phyloP scores from a whole-genome alignment of 2,113 vertebrate species.

The Peromyscus leucopus region DNA sequence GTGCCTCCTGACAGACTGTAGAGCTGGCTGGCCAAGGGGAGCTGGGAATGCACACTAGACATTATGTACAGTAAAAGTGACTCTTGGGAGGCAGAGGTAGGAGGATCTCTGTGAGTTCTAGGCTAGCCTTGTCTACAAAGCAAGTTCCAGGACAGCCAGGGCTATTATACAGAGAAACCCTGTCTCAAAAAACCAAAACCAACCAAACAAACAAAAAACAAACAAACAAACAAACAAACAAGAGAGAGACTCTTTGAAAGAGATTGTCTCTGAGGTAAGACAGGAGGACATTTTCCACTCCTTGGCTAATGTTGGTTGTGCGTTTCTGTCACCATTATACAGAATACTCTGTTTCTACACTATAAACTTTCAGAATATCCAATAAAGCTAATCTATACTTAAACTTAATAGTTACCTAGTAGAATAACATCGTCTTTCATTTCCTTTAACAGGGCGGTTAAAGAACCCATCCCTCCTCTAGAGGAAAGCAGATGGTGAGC shows the following conservation, averaged over 20 bases:
- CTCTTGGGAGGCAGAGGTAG: neutral
- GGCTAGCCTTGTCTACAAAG: no score
- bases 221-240: no score
- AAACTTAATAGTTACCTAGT: neutral
- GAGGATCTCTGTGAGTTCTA: no score
- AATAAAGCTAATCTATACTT: neutral
- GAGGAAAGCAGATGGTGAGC: neutral
- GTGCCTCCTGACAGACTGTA: no score
- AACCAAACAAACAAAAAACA: no score
- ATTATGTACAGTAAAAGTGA: neutral
- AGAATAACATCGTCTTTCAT: neutral
- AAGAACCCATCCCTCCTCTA: neutral
- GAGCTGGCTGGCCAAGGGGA: neutral
- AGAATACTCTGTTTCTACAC: neutral
- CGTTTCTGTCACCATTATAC: neutral
- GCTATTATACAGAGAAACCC: no score
- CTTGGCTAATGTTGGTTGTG: neutral
- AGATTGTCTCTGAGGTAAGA: neutral
- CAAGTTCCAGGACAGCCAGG: no score
- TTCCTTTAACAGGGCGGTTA: conserved; percentile 17
- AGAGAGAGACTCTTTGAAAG: neutral
- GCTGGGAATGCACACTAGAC: neutral
- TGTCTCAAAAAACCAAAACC: no score
- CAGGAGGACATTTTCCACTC: neutral
- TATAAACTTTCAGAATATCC: conserved; percentile 4